Evolutionary conservation across 1,140 invertebrate genomes (phyloP), one percentile per base, ranked within the genome.

Genomic region (Rhopalosiphum maidis): DNA sequence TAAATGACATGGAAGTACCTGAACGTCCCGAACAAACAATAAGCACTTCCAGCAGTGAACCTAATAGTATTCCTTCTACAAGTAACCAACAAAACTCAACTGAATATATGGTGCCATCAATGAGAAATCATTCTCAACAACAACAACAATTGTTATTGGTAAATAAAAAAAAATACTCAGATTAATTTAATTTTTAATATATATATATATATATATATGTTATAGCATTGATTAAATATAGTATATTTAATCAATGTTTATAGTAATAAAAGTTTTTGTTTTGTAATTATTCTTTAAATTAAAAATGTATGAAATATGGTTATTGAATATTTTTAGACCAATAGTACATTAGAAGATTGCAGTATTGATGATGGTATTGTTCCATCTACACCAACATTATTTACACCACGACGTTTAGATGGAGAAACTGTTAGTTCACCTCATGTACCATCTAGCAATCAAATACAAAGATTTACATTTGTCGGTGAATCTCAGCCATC

Each of bases 371-470:
- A 98, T 95, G 97, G 97, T 91, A 98, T 98, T 94, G 98, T 99
- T 25, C 98, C 98, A 11, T 98, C 98, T 93, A 99, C 98, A 2
- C 98, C 98, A 0, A 98, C 98, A 1, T 95, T 98, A 2, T 98
- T 97, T 94, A 97, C 98, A 51, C 97, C 98, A 9, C 96, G 98
- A 93, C 96, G 98, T 94, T 97, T 96, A 90, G 98, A 99, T 95
- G 98, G 98, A 43, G 98, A 99, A 95, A 98, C 98, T 93, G 97
- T 98, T 22, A 98, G 98, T 95, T 99, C 98, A 0, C 98, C 98
- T 37, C 97, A 97, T 95, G 97, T 97, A 82, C 96, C 97, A 30
- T 96, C 96, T 94, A 95, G 95, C 41, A 95, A 95, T 86, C 91
- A 85, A 93, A n/a, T 83, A 85, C 96, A 96, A 54, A 96, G 97